Evolutionary conservation across 1,140 invertebrate species (phyloP).

Genomic region (Paraescarpia echinospica): DNA sequence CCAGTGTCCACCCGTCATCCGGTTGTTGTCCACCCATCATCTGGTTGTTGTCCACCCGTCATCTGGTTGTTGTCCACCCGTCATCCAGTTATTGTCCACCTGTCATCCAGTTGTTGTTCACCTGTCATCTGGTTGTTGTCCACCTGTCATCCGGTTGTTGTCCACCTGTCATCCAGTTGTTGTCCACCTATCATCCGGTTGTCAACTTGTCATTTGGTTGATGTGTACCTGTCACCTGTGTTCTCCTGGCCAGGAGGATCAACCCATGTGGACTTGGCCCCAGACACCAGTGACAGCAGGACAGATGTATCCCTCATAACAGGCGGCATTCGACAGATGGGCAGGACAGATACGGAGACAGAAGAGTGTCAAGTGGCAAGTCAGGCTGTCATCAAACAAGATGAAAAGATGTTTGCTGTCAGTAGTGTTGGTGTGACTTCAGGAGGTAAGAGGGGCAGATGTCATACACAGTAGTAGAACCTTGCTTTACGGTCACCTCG

Average conservation of each 20-base stretch:
- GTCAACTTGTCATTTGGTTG: neutral
- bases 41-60: too few species aligned
- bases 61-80: too few species aligned
- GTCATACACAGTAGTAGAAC: too few species aligned
- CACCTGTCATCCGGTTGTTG: too few species aligned
- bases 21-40: too few species aligned
- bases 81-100: too few species aligned
- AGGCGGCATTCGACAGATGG: slow-evolving; percentile 45
- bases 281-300: slow-evolving; percentile 30
- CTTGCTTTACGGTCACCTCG: too few species aligned
- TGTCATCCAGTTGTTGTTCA: too few species aligned
- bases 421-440: slow-evolving; percentile 34
- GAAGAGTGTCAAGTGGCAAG: slow-evolving; percentile 22
- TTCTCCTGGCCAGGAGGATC: slow-evolving; percentile 37
- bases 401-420: slow-evolving; percentile 38
- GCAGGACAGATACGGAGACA: slow-evolving; percentile 32
- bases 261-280: slow-evolving; percentile 34
- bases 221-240: neutral
- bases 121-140: too few species aligned
- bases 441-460: slow-evolving; percentile 40
- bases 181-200: slow-evolving; percentile 16
- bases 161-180: too few species aligned
- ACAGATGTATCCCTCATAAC: slow-evolving; percentile 55
- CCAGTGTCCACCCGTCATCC: too few species aligned
- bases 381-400: slow-evolving; percentile 36